Conservation (phyloP, 2,113 vertebrate genomes). For the Trinectes maculatus region DNA sequence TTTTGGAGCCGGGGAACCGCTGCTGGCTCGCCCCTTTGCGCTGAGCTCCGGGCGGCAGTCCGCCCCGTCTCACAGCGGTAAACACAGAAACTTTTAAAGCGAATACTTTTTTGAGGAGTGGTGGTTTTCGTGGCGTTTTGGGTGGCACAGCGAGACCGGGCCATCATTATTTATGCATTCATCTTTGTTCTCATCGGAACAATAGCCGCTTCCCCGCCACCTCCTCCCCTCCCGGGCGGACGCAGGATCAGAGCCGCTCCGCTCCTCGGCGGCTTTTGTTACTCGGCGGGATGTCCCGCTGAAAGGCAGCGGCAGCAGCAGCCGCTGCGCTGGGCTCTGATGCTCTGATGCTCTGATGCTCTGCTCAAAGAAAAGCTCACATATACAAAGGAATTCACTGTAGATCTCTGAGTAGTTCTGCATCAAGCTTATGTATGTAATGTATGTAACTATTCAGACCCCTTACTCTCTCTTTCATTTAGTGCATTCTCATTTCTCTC, state of each 20-base stretch:
- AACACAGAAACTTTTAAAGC: neutral
- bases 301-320: conserved; percentile 38
- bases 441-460: too few relatives aligned
- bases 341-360: conserved; percentile 3
- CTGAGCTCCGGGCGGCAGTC: neutral
- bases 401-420: neutral
- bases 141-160: conserved; percentile 10
- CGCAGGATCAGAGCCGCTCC: conserved; percentile 36
- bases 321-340: conserved; percentile 9
- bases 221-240: conserved; percentile 41
- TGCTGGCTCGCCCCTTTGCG: conserved; percentile 8
- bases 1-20: conserved; percentile 24
- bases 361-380: conserved; percentile 1
- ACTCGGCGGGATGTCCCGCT: conserved; percentile 57
- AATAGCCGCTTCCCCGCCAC: conserved; percentile 73
- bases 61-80: neutral
- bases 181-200: conserved; percentile 83
- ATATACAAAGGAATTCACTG: neutral
- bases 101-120: neutral
- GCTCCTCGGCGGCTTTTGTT: conserved; percentile 26
- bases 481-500: too few relatives aligned
- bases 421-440: neutral
- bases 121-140: neutral
- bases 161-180: conserved; percentile 72
- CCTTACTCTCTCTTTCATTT: too few relatives aligned